Percentiles rank a stretch among this genome's conserved stretches.
Conservation (phyloP, 2,888 invertebrate genomes). For the Nematopogon swammerdamellus region DNA sequence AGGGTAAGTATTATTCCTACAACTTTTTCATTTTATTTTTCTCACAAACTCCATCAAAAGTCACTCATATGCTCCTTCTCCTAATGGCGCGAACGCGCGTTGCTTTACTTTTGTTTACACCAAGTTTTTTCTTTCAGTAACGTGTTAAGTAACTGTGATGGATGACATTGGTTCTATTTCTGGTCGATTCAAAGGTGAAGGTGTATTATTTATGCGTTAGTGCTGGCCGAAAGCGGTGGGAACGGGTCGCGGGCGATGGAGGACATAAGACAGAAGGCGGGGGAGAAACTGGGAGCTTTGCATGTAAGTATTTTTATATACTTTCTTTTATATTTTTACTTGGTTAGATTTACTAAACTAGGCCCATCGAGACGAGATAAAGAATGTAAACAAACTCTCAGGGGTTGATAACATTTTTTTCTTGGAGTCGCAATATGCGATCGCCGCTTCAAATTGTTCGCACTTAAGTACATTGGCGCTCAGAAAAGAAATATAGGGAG, state of each 20-base stretch:
- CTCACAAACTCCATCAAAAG: no score
- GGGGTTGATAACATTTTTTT: no score
- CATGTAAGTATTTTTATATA: slow-evolving; percentile 32
- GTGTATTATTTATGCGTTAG: background rate
- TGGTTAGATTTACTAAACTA: slow-evolving; percentile 7
- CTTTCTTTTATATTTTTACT: background rate
- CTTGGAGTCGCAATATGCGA: slow-evolving; percentile 30
- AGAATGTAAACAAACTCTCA: no score
- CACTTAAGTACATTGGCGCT: no score
- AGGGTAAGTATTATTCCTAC: no score
- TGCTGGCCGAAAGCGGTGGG: background rate
- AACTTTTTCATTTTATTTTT: no score
- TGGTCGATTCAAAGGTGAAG: background rate
- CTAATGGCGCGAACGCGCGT: no score
- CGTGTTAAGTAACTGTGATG: background rate
- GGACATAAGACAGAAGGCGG: slow-evolving; percentile 40
- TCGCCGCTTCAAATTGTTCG: slow-evolving; percentile 11
- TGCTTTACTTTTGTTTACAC: no score
- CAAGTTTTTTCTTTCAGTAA: no score
- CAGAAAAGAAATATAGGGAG: no score
- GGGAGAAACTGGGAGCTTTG: slow-evolving; percentile 44
- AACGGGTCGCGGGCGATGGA: slow-evolving; percentile 27
- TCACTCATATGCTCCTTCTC: no score
- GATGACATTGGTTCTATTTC: background rate
- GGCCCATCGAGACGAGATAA: no score